Evolutionary conservation across 2,888 invertebrate genomes (phyloP).

Genomic region (Aleiodes alternator): DNA sequence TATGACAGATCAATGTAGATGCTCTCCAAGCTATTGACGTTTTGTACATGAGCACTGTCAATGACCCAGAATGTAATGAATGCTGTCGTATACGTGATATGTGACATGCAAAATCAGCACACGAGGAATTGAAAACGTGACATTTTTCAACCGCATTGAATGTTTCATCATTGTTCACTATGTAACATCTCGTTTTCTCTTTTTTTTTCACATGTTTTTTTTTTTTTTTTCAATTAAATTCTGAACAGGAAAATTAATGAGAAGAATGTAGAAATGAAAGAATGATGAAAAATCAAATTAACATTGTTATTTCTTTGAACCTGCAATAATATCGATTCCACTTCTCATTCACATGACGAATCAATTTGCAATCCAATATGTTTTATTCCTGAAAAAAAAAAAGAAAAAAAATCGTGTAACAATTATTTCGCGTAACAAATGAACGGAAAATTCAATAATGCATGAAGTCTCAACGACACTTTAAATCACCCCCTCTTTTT

Average conservation of each 20-base stretch:
- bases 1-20: constrained; percentile 10
- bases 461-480: constrained; percentile 5
- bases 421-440: not conserved
- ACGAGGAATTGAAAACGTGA: constrained; percentile 35
- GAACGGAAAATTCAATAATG: constrained; percentile 2
- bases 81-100: constrained; percentile 31
- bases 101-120: constrained; percentile 43
- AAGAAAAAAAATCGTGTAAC: not conserved
- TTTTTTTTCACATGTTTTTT: not conserved
- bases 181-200: constrained; percentile 1
- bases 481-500: not conserved
- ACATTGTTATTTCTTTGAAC: constrained; percentile 5
- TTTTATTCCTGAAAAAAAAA: not conserved
- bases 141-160: constrained; percentile 21
- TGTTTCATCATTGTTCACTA: constrained; percentile 4
- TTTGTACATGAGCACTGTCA: constrained; percentile 26
- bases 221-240: constrained; percentile 3
- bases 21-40: constrained; percentile 21
- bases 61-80: constrained; percentile 38
- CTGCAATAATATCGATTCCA: not conserved
- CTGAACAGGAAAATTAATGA: constrained; percentile 21
- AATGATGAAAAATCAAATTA: constrained; percentile 36
- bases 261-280: constrained; percentile 13
- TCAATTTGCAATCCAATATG: constrained; percentile 22
- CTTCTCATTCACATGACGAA: constrained; percentile 11